Percentiles rank a stretch among this genome's conserved stretches.
These are phyloP conservation scores for Leptinotarsa haldemani DNA, from an alignment of 2,888 invertebrate species.

Conservation along the genomic window DNA sequence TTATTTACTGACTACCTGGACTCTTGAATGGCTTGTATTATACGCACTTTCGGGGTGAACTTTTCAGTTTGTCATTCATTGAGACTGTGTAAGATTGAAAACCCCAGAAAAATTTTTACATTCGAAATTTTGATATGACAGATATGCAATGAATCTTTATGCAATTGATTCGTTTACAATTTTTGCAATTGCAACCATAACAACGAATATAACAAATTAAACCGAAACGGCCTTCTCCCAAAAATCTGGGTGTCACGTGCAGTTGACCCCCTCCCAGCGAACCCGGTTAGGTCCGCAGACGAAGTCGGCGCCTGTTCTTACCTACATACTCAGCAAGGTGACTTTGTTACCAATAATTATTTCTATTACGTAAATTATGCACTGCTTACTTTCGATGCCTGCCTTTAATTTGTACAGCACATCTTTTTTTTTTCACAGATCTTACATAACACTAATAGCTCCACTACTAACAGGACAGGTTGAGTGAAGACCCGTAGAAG, in stretches of 20 bases:
- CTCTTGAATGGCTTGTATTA: too few relatives aligned
- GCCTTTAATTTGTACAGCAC: constrained; percentile 3
- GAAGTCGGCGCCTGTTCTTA: constrained; percentile 56
- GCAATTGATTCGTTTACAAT: too few relatives aligned
- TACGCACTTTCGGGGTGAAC: too few relatives aligned
- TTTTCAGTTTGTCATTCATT: too few relatives aligned
- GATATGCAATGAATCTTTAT: too few relatives aligned
- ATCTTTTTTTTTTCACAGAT: constrained; percentile 14
- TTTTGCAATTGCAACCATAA: too few relatives aligned
- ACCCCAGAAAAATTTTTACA: too few relatives aligned
- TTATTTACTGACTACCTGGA: too few relatives aligned
- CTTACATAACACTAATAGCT: constrained; percentile 5
- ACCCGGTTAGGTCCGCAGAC: constrained; percentile 16
- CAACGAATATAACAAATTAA: neutral
- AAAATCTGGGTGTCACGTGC: neutral
- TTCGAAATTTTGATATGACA: too few relatives aligned
- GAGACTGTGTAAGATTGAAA: too few relatives aligned
- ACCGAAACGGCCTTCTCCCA: neutral
- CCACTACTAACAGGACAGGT: neutral
- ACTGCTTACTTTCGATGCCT: constrained; percentile 28
- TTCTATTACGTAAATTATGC: constrained; percentile 32
- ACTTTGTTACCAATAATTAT: constrained; percentile 45
- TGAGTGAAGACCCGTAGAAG: neutral
- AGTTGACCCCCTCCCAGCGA: constrained; percentile 3
- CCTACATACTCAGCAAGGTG: constrained; percentile 57